These are phyloP conservation scores for Reticulitermes lucifugus DNA, from an alignment of 2,888 invertebrate species.

Conservation along the genomic window DNA sequence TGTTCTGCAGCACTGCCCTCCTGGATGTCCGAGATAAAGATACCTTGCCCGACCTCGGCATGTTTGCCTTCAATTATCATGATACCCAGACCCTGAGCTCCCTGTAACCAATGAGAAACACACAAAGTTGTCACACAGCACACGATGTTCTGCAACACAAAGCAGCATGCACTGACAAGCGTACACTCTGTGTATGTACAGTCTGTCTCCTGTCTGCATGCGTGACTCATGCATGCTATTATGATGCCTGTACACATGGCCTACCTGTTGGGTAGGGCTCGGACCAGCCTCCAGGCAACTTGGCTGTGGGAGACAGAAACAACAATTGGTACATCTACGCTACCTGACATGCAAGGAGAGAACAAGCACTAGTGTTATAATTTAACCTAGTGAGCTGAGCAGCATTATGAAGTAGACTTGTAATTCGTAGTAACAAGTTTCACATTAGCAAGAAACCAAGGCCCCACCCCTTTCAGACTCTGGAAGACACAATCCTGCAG, in stretches of 20 bases:
- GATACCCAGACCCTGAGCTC: slow-evolving; percentile 85
- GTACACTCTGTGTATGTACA: not conserved
- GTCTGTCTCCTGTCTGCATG: slow-evolving; percentile 13
- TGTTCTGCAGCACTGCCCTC: slow-evolving; percentile 89
- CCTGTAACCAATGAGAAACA: slow-evolving; percentile 65
- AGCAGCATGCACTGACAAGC: slow-evolving; percentile 34
- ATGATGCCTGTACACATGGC: slow-evolving; percentile 37
- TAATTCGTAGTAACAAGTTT: too few species aligned
- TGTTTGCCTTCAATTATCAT: slow-evolving; percentile 97
- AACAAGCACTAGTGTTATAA: too few species aligned
- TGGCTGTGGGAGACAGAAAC: slow-evolving; percentile 50
- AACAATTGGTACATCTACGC: slow-evolving; percentile 26
- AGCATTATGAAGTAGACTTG: too few species aligned
- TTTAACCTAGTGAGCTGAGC: too few species aligned
- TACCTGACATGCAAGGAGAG: not conserved
- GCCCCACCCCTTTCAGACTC: too few species aligned
- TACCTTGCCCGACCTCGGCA: slow-evolving; percentile 90
- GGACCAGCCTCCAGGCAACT: slow-evolving; percentile 48
- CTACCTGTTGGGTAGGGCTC: slow-evolving; percentile 52
- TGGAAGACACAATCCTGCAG: too few species aligned
- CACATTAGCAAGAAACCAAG: too few species aligned
- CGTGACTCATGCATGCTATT: slow-evolving; percentile 30
- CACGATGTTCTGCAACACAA: slow-evolving; percentile 6
- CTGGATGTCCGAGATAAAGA: slow-evolving; percentile 93
- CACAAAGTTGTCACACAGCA: slow-evolving; percentile 15